Evolutionary conservation across 2,113 vertebrate genomes (phyloP).

Genomic region (Tauraco erythrolophus): DNA sequence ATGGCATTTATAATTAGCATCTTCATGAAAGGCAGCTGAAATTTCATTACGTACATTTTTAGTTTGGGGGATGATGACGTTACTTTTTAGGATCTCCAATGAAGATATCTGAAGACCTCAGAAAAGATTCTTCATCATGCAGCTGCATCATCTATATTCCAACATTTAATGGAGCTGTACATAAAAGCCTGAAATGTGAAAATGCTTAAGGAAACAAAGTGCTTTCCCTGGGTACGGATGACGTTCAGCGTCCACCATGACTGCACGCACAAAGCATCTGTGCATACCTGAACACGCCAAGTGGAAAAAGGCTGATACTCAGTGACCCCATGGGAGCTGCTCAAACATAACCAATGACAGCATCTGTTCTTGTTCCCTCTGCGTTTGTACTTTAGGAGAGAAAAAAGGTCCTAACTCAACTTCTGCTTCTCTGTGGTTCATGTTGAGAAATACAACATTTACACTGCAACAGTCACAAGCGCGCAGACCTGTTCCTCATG

Average conservation of each 20-base stretch:
- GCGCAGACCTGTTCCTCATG: background rate
- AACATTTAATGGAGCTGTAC: background rate
- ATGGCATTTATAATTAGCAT: background rate
- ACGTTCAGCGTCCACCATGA: background rate
- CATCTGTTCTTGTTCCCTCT: background rate
- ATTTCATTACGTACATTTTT: background rate
- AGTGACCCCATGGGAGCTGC: background rate
- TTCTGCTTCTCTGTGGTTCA: background rate
- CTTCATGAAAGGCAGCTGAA: background rate
- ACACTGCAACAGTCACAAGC: background rate
- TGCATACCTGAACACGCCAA: background rate
- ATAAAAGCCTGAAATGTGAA: background rate
- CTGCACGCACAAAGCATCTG: too few species aligned
- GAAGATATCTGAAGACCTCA: background rate
- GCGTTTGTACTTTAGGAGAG: background rate
- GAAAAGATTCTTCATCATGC: background rate
- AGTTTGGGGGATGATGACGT: background rate
- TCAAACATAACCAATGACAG: background rate
- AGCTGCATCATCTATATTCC: background rate
- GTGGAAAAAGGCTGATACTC: background rate
- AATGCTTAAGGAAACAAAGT: background rate
- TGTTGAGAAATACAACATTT: background rate
- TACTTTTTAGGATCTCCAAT: background rate
- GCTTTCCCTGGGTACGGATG: background rate
- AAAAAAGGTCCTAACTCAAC: background rate